Evolutionary conservation across 1,140 invertebrate genomes (phyloP), one percentile per base, ranked within the genome.

Genomic region (Alviniconcha marisindica): DNA sequence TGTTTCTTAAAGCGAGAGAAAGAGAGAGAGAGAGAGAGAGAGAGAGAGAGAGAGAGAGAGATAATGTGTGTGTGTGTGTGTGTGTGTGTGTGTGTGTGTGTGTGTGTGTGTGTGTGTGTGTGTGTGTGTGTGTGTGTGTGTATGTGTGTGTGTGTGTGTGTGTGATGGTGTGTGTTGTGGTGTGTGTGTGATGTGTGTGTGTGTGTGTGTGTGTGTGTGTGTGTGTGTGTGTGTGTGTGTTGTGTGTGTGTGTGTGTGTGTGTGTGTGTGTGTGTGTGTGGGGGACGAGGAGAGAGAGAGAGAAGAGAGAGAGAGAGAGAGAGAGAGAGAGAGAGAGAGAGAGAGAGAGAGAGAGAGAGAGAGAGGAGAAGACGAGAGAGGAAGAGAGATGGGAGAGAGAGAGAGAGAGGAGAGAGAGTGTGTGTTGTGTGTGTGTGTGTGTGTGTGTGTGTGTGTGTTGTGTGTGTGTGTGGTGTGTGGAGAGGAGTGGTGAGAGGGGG

Each of bases 251-350:
- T 33, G 42, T n/a, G 76, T n/a, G n/a, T n/a, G 76, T 44, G 76
- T n/a, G 48, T 44, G 38, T 31, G 24, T n/a, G 44, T 10, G 18
- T 10, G 44, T 10, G 44, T 10, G 44, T 10, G 44, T 10, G 44
- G 18, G 44, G 18, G 44, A n/a, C 40, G 3, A 38, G 36, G 28
- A 31, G 12, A n/a, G 31, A 36, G 38, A 40, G 24, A 76, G 28
- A 76, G 31, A 76, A 76, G 31, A 77, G 21, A 77, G 28, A 48
- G 28, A 77, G 28, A 77, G 5, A 51, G 42, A 77, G n/a, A 51
- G n/a, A 77, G 42, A 77, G n/a, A 77, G 42, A 51, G 42, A 77
- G n/a, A 77, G 42, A 77, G n/a, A 77, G 42, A 77, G 42, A 77
- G 10, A 18, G 12, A 40, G 31, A 76, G 24, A 24, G 31, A 76